phyloP scores from a whole-genome alignment of 2,888 invertebrate genomes.

The Amblyjoppa proteus region DNA sequence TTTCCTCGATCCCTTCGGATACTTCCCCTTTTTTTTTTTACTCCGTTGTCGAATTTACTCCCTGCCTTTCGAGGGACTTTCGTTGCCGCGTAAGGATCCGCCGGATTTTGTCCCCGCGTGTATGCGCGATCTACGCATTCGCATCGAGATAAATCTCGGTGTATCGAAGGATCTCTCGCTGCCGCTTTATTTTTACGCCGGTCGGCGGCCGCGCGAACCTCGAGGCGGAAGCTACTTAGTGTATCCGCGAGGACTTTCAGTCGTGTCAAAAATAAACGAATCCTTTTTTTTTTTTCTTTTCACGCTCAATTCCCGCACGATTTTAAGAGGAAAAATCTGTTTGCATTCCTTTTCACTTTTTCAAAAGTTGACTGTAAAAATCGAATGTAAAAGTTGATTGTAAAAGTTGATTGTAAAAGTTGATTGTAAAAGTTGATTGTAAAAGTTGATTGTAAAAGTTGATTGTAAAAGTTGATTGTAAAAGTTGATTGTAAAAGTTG shows the following conservation, averaged over 20 bases:
- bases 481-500: too few species aligned
- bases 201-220: neutral
- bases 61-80: neutral
- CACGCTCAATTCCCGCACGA: too few species aligned
- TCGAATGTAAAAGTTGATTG: neutral
- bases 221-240: neutral
- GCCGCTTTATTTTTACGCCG: neutral
- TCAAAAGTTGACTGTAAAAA: neutral
- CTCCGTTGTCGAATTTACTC: constrained; percentile 6
- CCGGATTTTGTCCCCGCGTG: neutral
- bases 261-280: neutral
- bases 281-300: too few species aligned
- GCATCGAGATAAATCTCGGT: neutral
- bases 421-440: too few species aligned
- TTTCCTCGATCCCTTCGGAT: neutral
- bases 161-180: neutral
- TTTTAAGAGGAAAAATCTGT: too few species aligned
- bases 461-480: too few species aligned
- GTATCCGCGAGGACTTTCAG: neutral
- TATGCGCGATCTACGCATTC: neutral
- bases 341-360: too few species aligned
- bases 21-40: neutral
- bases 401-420: too few species aligned
- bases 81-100: neutral
- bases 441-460: too few species aligned